Evolutionary conservation across 2,797 vertebrate genomes (phyloP).

Genomic region (Enoplosus armatus): DNA sequence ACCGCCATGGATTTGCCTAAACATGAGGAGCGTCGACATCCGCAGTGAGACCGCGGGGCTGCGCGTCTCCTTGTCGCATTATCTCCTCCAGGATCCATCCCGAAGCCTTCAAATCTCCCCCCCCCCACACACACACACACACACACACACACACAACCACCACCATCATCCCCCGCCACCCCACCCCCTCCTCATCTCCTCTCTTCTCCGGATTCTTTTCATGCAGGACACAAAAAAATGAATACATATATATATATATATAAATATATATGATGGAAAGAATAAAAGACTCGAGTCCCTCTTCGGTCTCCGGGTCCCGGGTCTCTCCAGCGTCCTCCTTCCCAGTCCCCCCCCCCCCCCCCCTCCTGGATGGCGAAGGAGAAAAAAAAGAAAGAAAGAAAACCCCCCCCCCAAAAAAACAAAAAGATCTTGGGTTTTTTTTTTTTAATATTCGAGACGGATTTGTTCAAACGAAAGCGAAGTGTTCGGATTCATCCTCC

Average conservation of each 20-base stretch:
- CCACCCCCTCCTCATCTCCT: slow-evolving; percentile 15
- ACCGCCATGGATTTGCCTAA: too few relatives aligned
- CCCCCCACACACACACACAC: too few relatives aligned
- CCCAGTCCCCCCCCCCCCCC: too few relatives aligned
- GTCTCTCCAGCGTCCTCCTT: not conserved
- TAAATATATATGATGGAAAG: not conserved
- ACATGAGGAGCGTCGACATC: slow-evolving; percentile 24
- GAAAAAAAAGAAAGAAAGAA: too few relatives aligned
- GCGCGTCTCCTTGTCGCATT: slow-evolving; percentile 56
- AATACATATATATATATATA: too few relatives aligned
- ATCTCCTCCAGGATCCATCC: slow-evolving; percentile 61
- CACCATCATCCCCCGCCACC: too few relatives aligned
- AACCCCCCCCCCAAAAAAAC: too few relatives aligned
- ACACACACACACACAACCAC: too few relatives aligned
- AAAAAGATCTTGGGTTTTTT: not conserved
- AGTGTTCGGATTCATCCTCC: slow-evolving; percentile 67
- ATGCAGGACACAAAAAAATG: slow-evolving; percentile 11
- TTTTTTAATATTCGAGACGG: slow-evolving; percentile 34
- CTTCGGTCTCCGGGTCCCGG: not conserved
- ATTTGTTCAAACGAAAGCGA: slow-evolving; percentile 39
- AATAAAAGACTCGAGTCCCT: too few relatives aligned
- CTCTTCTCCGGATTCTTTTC: slow-evolving; percentile 10
- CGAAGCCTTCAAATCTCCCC: slow-evolving; percentile 29
- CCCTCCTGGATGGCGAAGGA: not conserved
- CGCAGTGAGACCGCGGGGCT: slow-evolving; percentile 31